Evolutionary conservation across 2,113 vertebrate genomes (phyloP).

Genomic region (Tylochromis polylepis): DNA sequence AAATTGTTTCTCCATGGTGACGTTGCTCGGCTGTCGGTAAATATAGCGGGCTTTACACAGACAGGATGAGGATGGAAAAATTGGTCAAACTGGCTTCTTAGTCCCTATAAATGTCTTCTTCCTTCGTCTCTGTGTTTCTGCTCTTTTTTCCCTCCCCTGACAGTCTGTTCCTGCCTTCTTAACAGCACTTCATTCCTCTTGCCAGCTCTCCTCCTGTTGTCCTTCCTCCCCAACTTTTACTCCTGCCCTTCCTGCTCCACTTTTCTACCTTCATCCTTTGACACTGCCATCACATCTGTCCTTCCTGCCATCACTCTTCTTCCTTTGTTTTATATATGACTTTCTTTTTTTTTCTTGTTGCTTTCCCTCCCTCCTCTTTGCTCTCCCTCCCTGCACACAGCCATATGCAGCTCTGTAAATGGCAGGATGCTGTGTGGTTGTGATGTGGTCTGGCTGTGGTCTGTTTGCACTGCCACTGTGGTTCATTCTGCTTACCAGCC

Average conservation of each 20-base stretch:
- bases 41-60: neutral
- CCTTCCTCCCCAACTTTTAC: neutral
- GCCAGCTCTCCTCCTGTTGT: neutral
- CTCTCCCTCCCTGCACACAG: conserved; percentile 11
- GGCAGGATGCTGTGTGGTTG: conserved; percentile 48
- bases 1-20: neutral
- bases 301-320: neutral
- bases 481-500: conserved; percentile 41
- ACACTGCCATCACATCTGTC: neutral
- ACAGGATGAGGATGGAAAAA: neutral
- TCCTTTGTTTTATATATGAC: neutral
- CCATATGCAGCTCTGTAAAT: conserved; percentile 28
- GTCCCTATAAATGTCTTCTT: neutral
- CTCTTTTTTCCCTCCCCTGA: neutral
- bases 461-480: conserved; percentile 48
- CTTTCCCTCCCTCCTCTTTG: neutral
- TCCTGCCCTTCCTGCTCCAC: neutral
- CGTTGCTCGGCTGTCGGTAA: conserved; percentile 22
- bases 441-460: conserved; percentile 56
- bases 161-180: neutral
- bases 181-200: neutral
- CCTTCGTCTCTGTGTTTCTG: neutral
- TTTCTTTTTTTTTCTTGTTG: neutral
- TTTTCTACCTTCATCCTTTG: neutral
- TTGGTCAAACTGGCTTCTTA: neutral